Percentiles rank a stretch among this genome's conserved stretches.
Evolutionary conservation across 2,888 invertebrate genomes (phyloP).

Genomic region (Salticus scenicus): DNA sequence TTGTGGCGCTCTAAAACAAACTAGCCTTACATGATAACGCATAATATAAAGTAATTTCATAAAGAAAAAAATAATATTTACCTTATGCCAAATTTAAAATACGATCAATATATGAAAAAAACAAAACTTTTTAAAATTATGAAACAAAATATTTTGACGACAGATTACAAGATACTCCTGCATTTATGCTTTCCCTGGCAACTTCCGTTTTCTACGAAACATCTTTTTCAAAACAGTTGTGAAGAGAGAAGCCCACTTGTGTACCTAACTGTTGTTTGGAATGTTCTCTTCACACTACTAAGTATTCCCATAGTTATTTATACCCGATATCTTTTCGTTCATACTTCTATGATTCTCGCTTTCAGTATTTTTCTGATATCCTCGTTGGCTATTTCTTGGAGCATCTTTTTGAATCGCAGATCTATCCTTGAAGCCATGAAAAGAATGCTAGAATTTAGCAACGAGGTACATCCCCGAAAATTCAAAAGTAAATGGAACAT

Average conservation of each 20-base stretch:
- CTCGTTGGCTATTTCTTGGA: not conserved
- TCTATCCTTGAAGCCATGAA: not conserved
- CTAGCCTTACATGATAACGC: too few relatives aligned
- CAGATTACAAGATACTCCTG: not conserved
- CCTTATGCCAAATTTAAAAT: too few relatives aligned
- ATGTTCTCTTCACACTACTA: not conserved
- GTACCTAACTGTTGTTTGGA: not conserved
- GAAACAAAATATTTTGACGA: not conserved
- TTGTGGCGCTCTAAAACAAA: too few relatives aligned
- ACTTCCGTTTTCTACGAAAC: not conserved
- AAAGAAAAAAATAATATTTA: too few relatives aligned
- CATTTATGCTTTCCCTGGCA: not conserved
- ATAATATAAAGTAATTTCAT: too few relatives aligned
- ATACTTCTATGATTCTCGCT: not conserved
- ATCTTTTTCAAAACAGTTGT: not conserved
- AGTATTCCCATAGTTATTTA: not conserved
- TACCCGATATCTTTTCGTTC: not conserved
- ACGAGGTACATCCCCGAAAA: not conserved
- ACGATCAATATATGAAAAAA: too few relatives aligned
- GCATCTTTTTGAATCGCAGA: not conserved
- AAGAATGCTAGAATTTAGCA: not conserved
- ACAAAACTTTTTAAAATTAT: too few relatives aligned
- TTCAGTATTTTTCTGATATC: not conserved
- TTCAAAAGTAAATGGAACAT: not conserved
- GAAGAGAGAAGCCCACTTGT: not conserved